Base-by-base conservation (phyloP, 2,113 vertebrate species). In the Anser brachyrhynchus region DNA sequence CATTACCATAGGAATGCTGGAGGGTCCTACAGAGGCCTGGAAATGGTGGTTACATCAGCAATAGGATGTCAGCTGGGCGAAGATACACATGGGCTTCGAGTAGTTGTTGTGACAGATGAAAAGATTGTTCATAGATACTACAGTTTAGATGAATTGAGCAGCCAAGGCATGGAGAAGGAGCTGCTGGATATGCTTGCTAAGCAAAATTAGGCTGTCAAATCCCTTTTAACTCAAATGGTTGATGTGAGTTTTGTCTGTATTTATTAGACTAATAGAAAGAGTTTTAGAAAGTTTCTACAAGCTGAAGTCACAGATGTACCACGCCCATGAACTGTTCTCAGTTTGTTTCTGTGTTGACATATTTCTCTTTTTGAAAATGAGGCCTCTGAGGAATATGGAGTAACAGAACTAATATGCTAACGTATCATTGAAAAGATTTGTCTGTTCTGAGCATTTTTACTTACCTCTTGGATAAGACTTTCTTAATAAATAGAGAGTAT, bases 1-100 rank as follows among this genome's bases (percentile, higher is more conserved):
- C 99, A 99, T 94, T 99, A 99, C 93, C 99, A 99, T 16, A 97
- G 98, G 66, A 99, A 99, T 72, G 99, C 99, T 1, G 99, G 99
- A 29, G 99, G 99, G 4, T 96, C 43, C 93, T 98, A 98, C 96
- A 96, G 76, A 65, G 97, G 98, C 83, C 96, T 99, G 54, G 99
- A 99, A 87, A 99, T 99, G 99, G 99, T 99, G 37, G 99, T 99
- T 94, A 99, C 98, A 17, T 99, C 99, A 1, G 99, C 99, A 28
- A 99, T 99, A 4, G 99, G 99, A 28, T 99, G 99, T 95, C 99
- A 99, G 96, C 96, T 99, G 71, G 99, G 99, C 26, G 67, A 97
- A 31, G 99, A 99, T 67, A 31, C 97, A 1, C 99, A 99, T 0
- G 99, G 99, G 12, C 95, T 99, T 51, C 97, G 99, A 22, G 98